A percentile compares a stretch with the other conserved stretches of the same genome.
phyloP scores from a whole-genome alignment of 2,797 vertebrate genomes.

The Psittacula derbiana region DNA sequence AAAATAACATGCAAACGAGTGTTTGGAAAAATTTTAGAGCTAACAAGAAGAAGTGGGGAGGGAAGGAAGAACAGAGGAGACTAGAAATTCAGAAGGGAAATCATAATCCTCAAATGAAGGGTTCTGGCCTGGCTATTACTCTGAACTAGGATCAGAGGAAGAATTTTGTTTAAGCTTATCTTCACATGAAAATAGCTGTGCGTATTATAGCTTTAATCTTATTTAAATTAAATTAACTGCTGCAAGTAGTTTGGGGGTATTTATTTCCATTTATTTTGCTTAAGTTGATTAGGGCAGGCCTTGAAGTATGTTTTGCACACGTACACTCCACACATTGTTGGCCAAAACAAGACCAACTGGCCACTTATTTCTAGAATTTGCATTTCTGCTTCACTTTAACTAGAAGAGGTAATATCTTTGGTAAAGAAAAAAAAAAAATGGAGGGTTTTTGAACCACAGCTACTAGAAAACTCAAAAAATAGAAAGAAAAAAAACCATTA shows the following conservation, averaged over 20 bases:
- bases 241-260: conserved; percentile 14
- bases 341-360: neutral
- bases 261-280: conserved; percentile 49
- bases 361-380: neutral
- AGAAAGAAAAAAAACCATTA: neutral
- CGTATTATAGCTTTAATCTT: conserved; percentile 20
- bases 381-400: neutral
- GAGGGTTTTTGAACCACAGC: neutral
- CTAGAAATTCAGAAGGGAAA: neutral
- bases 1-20: neutral
- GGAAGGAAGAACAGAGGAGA: neutral
- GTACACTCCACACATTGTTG: neutral
- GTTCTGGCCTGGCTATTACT: neutral
- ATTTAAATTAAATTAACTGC: conserved; percentile 48
- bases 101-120: neutral
- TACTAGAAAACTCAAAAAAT: neutral
- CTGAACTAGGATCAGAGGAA: conserved; percentile 5
- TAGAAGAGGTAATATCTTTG: neutral
- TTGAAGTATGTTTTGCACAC: conserved; percentile 21
- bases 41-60: fast-evolving
- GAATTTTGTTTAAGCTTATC: conserved; percentile 13
- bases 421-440: neutral
- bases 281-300: conserved; percentile 28
- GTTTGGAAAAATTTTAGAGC: neutral
- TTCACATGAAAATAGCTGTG: conserved; percentile 7